Percentiles rank a stretch among this genome's conserved stretches.
Conservation (phyloP, 2,797 vertebrate species). For the Coregonus ussuriensis region DNA sequence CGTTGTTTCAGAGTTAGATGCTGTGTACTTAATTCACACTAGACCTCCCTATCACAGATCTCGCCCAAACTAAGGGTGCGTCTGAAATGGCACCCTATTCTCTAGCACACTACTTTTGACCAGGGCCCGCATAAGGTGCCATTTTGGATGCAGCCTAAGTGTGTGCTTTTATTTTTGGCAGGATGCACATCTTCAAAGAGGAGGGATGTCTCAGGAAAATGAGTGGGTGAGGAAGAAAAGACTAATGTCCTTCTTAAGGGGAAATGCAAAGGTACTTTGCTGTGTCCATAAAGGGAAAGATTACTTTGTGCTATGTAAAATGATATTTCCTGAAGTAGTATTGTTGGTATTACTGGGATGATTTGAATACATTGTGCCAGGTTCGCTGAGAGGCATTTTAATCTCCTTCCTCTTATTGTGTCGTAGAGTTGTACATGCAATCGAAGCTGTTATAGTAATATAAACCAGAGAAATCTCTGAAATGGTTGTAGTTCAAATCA, state of each 20-base stretch:
- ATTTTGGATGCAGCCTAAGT: neutral
- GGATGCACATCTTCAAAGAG: slow-evolving; percentile 49
- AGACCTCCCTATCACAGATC: slow-evolving; percentile 35
- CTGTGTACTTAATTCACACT: slow-evolving; percentile 70
- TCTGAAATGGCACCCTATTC: neutral
- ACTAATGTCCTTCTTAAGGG: slow-evolving; percentile 70
- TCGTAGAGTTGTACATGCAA: slow-evolving; percentile 4
- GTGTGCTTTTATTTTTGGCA: slow-evolving; percentile 62
- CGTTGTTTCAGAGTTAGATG: slow-evolving; percentile 45
- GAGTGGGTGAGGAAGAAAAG: slow-evolving; percentile 67
- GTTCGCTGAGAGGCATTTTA: slow-evolving; percentile 4
- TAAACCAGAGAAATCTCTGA: neutral
- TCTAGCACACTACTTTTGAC: neutral
- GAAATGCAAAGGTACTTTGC: slow-evolving; percentile 66
- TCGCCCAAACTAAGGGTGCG: neutral
- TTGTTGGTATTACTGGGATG: slow-evolving; percentile 11
- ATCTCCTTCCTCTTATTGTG: slow-evolving; percentile 8
- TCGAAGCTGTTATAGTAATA: slow-evolving; percentile 1
- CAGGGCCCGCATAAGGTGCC: neutral
- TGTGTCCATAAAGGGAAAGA: slow-evolving; percentile 37
- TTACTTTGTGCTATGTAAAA: slow-evolving; percentile 39
- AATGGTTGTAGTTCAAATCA: slow-evolving; percentile 11
- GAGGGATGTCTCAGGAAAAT: slow-evolving; percentile 54
- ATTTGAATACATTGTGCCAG: slow-evolving; percentile 22
- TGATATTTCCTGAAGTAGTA: slow-evolving; percentile 34